Evolutionary conservation across 2,797 vertebrate species (phyloP), one percentile per base, ranked within the genome.

Genomic region (Lepilemur ruficaudatus): DNA sequence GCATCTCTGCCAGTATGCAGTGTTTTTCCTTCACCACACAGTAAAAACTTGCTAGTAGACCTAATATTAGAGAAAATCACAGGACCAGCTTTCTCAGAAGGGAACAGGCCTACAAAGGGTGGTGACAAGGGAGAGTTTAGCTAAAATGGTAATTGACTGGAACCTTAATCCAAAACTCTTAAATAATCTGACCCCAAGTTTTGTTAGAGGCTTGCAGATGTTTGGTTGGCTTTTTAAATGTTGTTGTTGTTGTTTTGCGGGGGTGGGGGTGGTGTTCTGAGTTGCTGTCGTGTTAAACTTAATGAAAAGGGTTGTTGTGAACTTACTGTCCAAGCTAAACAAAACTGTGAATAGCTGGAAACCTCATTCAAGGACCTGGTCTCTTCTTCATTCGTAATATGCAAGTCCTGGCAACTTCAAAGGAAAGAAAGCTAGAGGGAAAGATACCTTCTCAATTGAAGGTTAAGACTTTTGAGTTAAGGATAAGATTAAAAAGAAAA

Each of bases 171-270:
- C 65, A 69, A 95, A 97, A 93, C 82, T 93, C 93, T 88, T 92
- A 95, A 96, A 97, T 97, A 95, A 90, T 88, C 91, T 93, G 55
- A 80, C 80, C 94, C 93, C 80, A 97, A 88, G 46, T 94, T 96
- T 97, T 96, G 76, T 85, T 96, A 91, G 92, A 97, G 95, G 50
- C 78, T 97, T 97, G 69, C 80, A 97, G 94, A 93, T 97, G 89
- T 95, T 96, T 95, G 50, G 86, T 82, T 92, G 67, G 43, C 70
- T 81, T 89, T 96, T 94, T 69, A 88, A 89, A 92, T 92, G 55
- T 70, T 96, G 46, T 48, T 95, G 7, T 52, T 52, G 18, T 52
- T 52, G 2, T 38, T 52, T 50, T 5, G 7, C 3, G 23, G 91
- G 88, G 61, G 75, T 70, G 79, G 88, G 89, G 63, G 63, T 41